These are phyloP conservation scores for Lacerta viridis DNA, from an alignment of 2,797 vertebrate species.

Conservation along the genomic window DNA sequence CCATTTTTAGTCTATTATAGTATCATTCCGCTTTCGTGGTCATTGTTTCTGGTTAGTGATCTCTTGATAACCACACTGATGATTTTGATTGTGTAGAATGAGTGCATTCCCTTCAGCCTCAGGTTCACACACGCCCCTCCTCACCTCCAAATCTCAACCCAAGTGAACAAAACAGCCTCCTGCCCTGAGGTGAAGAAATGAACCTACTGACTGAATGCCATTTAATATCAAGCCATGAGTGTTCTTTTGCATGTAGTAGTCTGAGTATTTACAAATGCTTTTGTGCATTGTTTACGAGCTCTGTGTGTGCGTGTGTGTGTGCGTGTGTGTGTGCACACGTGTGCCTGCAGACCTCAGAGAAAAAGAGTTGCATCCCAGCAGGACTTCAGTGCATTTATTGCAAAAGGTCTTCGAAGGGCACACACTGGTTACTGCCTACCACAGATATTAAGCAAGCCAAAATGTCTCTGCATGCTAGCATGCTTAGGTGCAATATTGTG, in stretches of 20 bases:
- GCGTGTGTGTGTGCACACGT: not conserved
- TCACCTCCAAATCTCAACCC: constrained; percentile 70
- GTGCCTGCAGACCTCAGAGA: constrained; percentile 33
- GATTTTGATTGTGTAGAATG: constrained; percentile 56
- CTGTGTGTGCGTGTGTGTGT: constrained; percentile 55
- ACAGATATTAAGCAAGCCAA: constrained; percentile 75
- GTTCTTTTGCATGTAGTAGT: constrained; percentile 81
- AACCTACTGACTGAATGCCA: constrained; percentile 67
- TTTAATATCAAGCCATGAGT: constrained; percentile 73
- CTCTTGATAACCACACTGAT: constrained; percentile 51
- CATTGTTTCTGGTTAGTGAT: constrained; percentile 70
- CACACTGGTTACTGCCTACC: constrained; percentile 69
- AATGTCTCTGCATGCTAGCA: constrained; percentile 82
- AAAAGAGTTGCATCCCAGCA: constrained; percentile 67
- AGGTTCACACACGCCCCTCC: constrained; percentile 73
- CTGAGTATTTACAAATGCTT: constrained; percentile 79
- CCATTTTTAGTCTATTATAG: constrained; percentile 65
- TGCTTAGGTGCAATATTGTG: constrained; percentile 84
- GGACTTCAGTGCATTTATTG: constrained; percentile 61
- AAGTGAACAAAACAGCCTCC: constrained; percentile 59
- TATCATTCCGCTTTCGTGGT: constrained; percentile 73
- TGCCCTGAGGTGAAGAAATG: constrained; percentile 70
- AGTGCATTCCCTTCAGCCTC: constrained; percentile 64
- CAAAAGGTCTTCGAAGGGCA: constrained; percentile 64
- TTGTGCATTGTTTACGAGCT: constrained; percentile 76